Conservation (phyloP, 1,140 invertebrate genomes). For the Drosophila oshimai region DNA sequence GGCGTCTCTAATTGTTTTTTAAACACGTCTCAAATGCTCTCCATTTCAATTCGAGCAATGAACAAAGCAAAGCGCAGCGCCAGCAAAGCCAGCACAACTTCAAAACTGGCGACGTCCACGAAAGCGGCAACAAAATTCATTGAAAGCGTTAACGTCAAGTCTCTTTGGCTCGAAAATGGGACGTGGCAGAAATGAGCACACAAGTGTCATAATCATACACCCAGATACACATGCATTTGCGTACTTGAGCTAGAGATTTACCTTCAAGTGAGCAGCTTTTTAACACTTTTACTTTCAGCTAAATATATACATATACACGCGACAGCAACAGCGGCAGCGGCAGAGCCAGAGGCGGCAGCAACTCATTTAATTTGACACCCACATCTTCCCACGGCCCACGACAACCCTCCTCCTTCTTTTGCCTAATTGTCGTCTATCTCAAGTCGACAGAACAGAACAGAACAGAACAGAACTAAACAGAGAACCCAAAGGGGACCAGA, state of each 20-base stretch:
- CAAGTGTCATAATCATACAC: slow-evolving; percentile 54
- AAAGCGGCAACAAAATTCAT: slow-evolving; percentile 17
- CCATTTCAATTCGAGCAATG: slow-evolving; percentile 38
- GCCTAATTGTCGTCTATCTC: slow-evolving; percentile 73
- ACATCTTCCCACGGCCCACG: not conserved
- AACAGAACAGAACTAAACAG: no score
- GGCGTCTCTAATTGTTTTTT: slow-evolving; percentile 71
- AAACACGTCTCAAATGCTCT: slow-evolving; percentile 62
- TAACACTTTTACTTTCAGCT: slow-evolving; percentile 71
- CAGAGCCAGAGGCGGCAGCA: slow-evolving; percentile 21
- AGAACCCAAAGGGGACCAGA: no score
- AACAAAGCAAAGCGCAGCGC: slow-evolving; percentile 62
- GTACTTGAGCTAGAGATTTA: slow-evolving; percentile 56
- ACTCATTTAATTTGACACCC: slow-evolving; percentile 74
- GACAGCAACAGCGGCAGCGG: not conserved
- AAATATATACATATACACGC: slow-evolving; percentile 9
- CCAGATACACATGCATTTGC: slow-evolving; percentile 11
- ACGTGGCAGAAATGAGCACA: slow-evolving; percentile 56
- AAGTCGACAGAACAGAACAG: slow-evolving; percentile 63
- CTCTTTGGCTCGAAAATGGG: slow-evolving; percentile 56
- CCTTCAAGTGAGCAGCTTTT: slow-evolving; percentile 76
- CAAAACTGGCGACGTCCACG: not conserved
- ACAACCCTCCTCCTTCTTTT: not conserved
- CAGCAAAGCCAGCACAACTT: slow-evolving; percentile 25
- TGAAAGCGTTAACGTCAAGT: slow-evolving; percentile 22